Percentiles rank a stretch among this genome's conserved stretches.
phyloP scores from a whole-genome alignment of 2,113 vertebrate species.

The Tupaia tana region DNA sequence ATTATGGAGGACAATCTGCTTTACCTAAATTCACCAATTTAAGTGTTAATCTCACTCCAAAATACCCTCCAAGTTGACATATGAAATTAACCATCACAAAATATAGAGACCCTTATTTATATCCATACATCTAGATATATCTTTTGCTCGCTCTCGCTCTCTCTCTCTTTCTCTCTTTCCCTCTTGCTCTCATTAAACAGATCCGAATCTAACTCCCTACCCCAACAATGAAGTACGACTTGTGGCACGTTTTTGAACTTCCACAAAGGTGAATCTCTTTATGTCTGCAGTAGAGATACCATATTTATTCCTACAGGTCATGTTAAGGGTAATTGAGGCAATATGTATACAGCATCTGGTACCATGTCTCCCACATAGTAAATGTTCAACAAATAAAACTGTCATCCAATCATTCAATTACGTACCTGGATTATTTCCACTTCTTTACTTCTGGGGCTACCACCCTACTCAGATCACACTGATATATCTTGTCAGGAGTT shows the following conservation, averaged over 20 bases:
- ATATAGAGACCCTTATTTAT: neutral
- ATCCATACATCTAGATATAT: neutral
- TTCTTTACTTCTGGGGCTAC: neutral
- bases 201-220: neutral
- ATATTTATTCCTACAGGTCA: neutral
- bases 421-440: neutral
- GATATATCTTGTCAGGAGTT: neutral
- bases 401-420: neutral
- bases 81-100: neutral
- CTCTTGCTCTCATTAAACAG: neutral
- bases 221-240: neutral
- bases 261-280: neutral
- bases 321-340: neutral
- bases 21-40: neutral
- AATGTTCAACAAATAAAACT: neutral
- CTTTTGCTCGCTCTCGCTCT: neutral
- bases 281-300: neutral
- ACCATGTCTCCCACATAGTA: neutral
- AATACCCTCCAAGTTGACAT: neutral
- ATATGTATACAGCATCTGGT: neutral
- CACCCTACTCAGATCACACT: neutral
- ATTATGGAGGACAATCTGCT: neutral
- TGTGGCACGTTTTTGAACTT: neutral
- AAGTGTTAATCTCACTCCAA: neutral
- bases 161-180: neutral